Evolutionary conservation across 2,113 vertebrate species (phyloP), one percentile per base, ranked within the genome.

Genomic region (Hypomesus transpacificus): DNA sequence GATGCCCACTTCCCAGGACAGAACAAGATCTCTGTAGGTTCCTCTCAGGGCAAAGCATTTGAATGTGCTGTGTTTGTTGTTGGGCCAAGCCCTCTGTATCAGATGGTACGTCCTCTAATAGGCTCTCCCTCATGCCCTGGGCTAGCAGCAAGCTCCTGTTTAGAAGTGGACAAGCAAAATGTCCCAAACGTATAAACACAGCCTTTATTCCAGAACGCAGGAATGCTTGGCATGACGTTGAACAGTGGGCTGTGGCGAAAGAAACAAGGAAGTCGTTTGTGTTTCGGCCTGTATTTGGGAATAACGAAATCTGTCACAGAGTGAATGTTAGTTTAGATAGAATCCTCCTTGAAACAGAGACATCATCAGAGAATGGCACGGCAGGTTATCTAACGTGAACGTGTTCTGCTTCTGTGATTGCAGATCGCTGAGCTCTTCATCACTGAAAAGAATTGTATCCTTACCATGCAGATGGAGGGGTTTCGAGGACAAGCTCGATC

Each of bases 401-500:
- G 68, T 74, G 18, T 46, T 81, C 68, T 76, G 75, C 76, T 61
- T 80, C 21, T 69, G 26, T 83, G 51, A 61, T 85, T 81, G 52
- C 87, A 92, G 92, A 93, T 92, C 58, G 92, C 91, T 66, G 91
- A 93, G 75, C 88, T 92, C 74, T 93, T 92, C 86, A 92, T 92
- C 83, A 85, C 88, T 16, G 90, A 91, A 84, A 92, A 92, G 81
- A 92, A 93, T 26, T 92, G 92, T 92, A 93, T 92, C 91, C 91
- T 93, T 90, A 84, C 3, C 59, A 58, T 16, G 53, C 51, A 74
- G 72, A 58, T 28, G 21, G 28, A 60, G 46, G 57, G 26, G 24
- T 9, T 39, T 34, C 51, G 0, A 39, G 54, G 16, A 31, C 26
- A 20, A 70, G 68, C 39, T 46, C 9, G 17, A 20, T 56, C 54